Percentiles rank a stretch among this genome's conserved stretches.
These are phyloP conservation scores for Ormia ochracea DNA, from an alignment of 2,888 invertebrate genomes.

Conservation along the genomic window DNA sequence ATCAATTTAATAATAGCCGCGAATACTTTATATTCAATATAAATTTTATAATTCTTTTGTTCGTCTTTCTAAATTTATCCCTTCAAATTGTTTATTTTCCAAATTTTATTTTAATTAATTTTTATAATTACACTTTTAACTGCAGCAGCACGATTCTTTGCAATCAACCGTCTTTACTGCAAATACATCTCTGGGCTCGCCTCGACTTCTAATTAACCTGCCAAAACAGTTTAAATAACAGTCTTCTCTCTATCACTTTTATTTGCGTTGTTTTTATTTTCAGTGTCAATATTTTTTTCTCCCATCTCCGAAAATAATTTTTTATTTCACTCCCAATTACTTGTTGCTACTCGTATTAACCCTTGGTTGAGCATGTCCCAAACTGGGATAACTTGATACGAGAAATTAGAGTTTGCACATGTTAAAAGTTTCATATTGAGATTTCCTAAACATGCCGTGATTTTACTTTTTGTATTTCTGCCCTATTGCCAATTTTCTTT, in stretches of 20 bases:
- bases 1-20: not conserved
- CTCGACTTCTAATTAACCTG: conserved; percentile 24
- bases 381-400: no score
- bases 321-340: not conserved
- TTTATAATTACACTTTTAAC: not conserved
- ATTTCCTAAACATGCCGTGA: no score
- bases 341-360: conserved; percentile 6
- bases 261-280: conserved; percentile 22
- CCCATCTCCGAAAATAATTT: conserved; percentile 24
- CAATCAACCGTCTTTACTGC: conserved; percentile 33
- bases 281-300: conserved; percentile 56
- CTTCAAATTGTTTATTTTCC: not conserved
- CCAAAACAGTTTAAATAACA: conserved; percentile 25
- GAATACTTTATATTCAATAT: not conserved
- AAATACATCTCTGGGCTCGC: conserved; percentile 34
- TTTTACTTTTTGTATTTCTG: no score
- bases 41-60: not conserved
- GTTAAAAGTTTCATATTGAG: no score
- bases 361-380: not conserved
- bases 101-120: not conserved
- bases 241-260: conserved; percentile 11
- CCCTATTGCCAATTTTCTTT: no score
- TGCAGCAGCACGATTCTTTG: conserved; percentile 24
- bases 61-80: not conserved
- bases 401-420: no score